Conservation (phyloP, 2,888 invertebrate species). For the Xestia sexstrigata region DNA sequence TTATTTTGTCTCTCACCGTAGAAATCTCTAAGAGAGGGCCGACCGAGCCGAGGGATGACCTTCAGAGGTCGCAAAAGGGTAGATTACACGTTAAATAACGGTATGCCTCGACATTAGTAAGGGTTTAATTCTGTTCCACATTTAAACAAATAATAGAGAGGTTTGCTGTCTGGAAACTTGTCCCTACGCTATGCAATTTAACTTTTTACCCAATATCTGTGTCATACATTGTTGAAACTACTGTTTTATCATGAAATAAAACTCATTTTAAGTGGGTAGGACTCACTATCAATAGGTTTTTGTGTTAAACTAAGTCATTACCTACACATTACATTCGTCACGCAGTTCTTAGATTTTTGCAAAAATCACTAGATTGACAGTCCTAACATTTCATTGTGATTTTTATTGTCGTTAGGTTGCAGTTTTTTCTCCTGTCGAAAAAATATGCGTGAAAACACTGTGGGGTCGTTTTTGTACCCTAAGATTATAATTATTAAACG, state of each 20-base stretch:
- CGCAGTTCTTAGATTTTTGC: background rate
- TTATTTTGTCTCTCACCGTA: background rate
- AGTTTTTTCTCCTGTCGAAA: background rate
- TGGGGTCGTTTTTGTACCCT: background rate
- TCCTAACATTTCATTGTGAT: background rate
- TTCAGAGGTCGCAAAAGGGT: constrained; percentile 25
- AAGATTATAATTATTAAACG: background rate
- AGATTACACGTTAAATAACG: background rate
- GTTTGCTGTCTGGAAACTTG: constrained; percentile 12
- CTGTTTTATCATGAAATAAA: constrained; percentile 11
- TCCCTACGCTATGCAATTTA: constrained; percentile 33
- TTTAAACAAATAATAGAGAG: constrained; percentile 2
- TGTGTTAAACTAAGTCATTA: background rate
- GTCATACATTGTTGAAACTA: constrained; percentile 2
- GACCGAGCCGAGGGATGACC: too few species aligned
- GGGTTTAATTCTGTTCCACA: constrained; percentile 26
- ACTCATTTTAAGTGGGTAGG: background rate
- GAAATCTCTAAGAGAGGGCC: background rate
- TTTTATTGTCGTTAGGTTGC: background rate
- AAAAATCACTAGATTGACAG: background rate
- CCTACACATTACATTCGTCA: background rate
- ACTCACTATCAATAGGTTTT: background rate
- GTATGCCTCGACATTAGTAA: constrained; percentile 16
- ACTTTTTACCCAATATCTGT: constrained; percentile 22
- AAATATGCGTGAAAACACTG: background rate